A percentile compares a stretch with the other conserved stretches of the same genome.
Evolutionary conservation across 2,888 invertebrate genomes (phyloP).

Genomic region (Fragum fragum): DNA sequence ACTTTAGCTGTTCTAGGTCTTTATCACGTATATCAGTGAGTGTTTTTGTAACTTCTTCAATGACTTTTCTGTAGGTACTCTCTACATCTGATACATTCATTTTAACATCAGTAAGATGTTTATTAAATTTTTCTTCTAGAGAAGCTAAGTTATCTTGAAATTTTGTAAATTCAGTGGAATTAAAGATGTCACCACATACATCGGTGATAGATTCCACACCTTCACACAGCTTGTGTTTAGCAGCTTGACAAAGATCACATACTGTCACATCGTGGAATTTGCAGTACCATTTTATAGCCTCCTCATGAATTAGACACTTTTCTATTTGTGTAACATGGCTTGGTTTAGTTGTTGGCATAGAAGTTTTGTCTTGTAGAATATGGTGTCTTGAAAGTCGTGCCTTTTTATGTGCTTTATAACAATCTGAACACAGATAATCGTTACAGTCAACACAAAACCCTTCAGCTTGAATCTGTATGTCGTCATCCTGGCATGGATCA

Average conservation of each 20-base stretch:
- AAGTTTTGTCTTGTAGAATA: slow-evolving; percentile 15
- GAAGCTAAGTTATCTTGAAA: neutral
- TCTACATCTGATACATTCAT: neutral
- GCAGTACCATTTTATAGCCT: neutral
- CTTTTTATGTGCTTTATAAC: slow-evolving; percentile 6
- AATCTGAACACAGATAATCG: slow-evolving; percentile 30
- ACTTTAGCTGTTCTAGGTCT: neutral
- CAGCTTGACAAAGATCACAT: neutral
- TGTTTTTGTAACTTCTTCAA: neutral
- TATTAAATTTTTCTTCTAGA: neutral
- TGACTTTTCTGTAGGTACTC: neutral
- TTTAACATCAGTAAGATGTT: neutral
- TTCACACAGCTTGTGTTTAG: neutral
- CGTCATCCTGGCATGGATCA: slow-evolving; percentile 14
- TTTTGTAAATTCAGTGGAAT: neutral
- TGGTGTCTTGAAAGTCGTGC: neutral
- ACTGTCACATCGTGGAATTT: neutral
- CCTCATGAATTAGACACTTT: neutral
- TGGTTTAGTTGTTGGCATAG: neutral
- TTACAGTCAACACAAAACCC: slow-evolving; percentile 37
- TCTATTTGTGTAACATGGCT: neutral
- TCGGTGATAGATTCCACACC: neutral
- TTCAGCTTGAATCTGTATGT: slow-evolving; percentile 4
- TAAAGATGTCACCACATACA: neutral
- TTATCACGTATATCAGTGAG: neutral